Evolutionary conservation across 2,888 invertebrate species (phyloP), one percentile per base, ranked within the genome.

Genomic region (Laspeyria flexula): DNA sequence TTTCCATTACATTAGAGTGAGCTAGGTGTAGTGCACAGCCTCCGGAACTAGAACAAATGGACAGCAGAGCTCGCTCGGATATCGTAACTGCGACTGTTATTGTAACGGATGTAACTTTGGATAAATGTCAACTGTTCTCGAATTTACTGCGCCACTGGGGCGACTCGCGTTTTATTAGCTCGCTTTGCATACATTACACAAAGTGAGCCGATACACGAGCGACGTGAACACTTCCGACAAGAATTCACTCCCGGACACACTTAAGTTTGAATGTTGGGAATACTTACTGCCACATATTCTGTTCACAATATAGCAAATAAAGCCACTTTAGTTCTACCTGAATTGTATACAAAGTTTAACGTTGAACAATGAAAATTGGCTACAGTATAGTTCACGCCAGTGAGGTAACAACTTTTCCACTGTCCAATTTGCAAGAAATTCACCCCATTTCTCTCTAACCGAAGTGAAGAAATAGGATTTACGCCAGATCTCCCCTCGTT

Each of bases 61-160:
- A 78, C 79, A 64, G 63, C 73, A 59, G 64, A 65, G 75, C 69
- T 77, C 79, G 82, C 84, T 80, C 79, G 86, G 88, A 88, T 90
- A 90, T 87, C 85, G 88, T 81, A 83, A 83, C 86, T 81, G 85
- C 83, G 77, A 83, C 84, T 85, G 87, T 88, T 90, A 90, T 89
- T 88, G 88, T 88, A 86, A 87, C 85, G 88, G 85, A 90, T 89
- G 90, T 88, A 86, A 88, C 88, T 90, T 88, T 86, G 90, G 87
- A 90, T 91, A 90, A 90, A 89, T 83, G 90, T 91, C 90, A 86
- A 88, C 86, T 85, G 84, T 82, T 81, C 84, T 81, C 79, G 81
- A 88, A 90, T 90, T 89, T 89, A 90, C 76, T 84, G 85, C 85
- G 78, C 75, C 71, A 73, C 76, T 77, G 77, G 70, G 69, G 75